Evolutionary conservation across 2,113 vertebrate genomes (phyloP), one percentile per base, ranked within the genome.

Genomic region (Perccottus glenii): DNA sequence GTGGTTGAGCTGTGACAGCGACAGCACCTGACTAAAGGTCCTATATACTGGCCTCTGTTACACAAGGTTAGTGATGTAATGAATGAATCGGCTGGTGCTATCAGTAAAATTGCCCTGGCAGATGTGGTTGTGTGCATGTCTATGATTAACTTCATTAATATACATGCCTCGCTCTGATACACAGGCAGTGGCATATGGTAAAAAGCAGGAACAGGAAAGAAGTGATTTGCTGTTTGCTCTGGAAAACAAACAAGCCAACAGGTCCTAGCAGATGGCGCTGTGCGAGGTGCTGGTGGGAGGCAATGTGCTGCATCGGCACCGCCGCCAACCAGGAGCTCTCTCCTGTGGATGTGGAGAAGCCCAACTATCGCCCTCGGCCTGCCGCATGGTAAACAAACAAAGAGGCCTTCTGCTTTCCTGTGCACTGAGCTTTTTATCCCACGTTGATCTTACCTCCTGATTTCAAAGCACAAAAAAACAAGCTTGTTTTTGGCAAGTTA

Each of bases 241-340:
- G 92, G 94, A 98, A 98, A 98, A 97, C 95, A 98, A 98, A 98
- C 94, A 98, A 92, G 94, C 93, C 94, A 98, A 98, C 96, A 96
- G 95, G 96, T 97, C 95, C 92, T 94, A 93, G 94, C 96, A 98
- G 96, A 98, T 98, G 96, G 96, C 85, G 92, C 93, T 87, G 91
- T 92, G 93, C 73, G 73, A 68, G 57, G 63, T 91, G 93, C 94
- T 94, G 93, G 94, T 94, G 93, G 95, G 94, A 93, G 80, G 90
- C 86, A 86, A 81, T 51, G 82, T 73, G 82, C 81, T 72, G 86
- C 84, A 67, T 78, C 73, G 76, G 92, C 88, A 62, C 81, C 32
- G 86, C 85, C 75, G 88, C 86, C 64, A 77, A 85, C 77, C 81
- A 64, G 75, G 83, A 79, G 90, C 81, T 90, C 85, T 89, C 88